These are phyloP conservation scores for Meliscaeva auricollis DNA, from an alignment of 2,888 invertebrate species.

Conservation along the genomic window DNA sequence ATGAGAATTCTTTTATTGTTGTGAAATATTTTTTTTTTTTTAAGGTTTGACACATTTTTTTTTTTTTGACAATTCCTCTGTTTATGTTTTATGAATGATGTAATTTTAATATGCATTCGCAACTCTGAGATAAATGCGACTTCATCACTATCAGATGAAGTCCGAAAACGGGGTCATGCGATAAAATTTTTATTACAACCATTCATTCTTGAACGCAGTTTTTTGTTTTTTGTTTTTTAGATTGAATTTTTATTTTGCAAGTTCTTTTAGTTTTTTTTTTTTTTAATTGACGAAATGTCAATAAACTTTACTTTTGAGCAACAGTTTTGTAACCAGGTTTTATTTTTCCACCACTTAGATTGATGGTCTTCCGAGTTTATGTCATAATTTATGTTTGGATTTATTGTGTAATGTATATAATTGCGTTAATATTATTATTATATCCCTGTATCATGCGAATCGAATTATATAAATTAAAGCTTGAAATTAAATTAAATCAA, in stretches of 20 bases:
- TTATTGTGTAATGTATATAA: background rate
- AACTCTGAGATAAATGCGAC: conserved; percentile 1
- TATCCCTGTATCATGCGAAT: conserved; percentile 18
- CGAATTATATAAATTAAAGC: conserved; percentile 30
- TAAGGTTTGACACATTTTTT: conserved; percentile 32
- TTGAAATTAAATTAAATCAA: conserved; percentile 37
- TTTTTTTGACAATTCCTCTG: conserved; percentile 17
- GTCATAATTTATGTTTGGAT: background rate
- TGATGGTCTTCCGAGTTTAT: conserved; percentile 8
- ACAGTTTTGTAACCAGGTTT: conserved; percentile 8
- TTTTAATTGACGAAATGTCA: conserved; percentile 3
- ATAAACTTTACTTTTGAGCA: conserved; percentile 15
- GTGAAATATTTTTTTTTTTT: conserved; percentile 5
- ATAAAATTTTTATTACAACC: conserved; percentile 26
- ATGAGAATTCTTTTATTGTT: conserved; percentile 30
- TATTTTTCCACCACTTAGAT: background rate
- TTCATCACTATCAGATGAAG: conserved; percentile 13
- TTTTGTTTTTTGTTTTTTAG: conserved; percentile 2
- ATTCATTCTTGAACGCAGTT: conserved; percentile 20
- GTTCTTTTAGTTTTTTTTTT: no score
- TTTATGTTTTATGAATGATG: conserved; percentile 20
- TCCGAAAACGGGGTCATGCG: conserved; percentile 32
- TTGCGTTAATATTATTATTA: background rate
- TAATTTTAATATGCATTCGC: conserved; percentile 42
- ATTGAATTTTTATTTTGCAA: background rate